Conservation (phyloP, 2,888 invertebrate genomes). For the Platerodrilus igneus region DNA sequence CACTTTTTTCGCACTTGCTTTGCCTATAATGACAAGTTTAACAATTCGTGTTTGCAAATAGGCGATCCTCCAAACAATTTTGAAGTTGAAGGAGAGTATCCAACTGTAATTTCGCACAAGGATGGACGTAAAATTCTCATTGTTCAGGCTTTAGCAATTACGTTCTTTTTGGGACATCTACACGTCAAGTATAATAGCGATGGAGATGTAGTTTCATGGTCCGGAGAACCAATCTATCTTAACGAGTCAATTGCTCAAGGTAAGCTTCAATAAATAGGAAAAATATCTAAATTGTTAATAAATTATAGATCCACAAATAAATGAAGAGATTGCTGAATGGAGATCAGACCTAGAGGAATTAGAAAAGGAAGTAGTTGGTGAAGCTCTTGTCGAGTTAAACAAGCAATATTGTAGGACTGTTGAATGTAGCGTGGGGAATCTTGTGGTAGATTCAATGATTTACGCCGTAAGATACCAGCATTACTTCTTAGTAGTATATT, state of each 20-base stretch:
- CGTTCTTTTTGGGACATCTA: constrained; percentile 74
- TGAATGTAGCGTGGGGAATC: constrained; percentile 73
- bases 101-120: constrained; percentile 59
- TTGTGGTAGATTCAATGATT: constrained; percentile 68
- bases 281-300: too few relatives aligned
- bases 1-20: too few relatives aligned
- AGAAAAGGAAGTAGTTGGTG: constrained; percentile 56
- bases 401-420: constrained; percentile 51
- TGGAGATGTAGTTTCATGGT: constrained; percentile 61
- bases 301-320: too few relatives aligned
- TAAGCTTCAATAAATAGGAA: constrained; percentile 41
- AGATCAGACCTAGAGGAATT: constrained; percentile 54
- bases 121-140: constrained; percentile 57
- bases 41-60: too few relatives aligned
- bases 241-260: constrained; percentile 61
- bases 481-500: too few relatives aligned
- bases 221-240: constrained; percentile 68
- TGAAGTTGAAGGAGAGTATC: too few relatives aligned
- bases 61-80: too few relatives aligned
- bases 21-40: too few relatives aligned
- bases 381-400: constrained; percentile 55
- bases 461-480: too few relatives aligned
- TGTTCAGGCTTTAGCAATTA: constrained; percentile 69
- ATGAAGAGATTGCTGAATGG: constrained; percentile 58
- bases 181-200: constrained; percentile 63